These are phyloP conservation scores for Toxotes lorentzi DNA, from an alignment of 2,797 vertebrate species.

Conservation along the genomic window DNA sequence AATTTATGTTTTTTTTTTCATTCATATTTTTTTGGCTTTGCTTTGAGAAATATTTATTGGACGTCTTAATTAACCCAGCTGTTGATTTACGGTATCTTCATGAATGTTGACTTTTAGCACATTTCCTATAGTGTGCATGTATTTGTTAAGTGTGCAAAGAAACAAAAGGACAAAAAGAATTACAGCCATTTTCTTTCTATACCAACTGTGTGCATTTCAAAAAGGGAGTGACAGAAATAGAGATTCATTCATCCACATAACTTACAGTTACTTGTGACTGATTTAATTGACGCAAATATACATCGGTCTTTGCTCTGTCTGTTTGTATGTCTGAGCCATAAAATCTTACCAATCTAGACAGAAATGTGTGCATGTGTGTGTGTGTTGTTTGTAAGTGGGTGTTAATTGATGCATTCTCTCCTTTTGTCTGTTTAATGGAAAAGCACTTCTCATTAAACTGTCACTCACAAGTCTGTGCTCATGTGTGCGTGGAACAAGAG, in stretches of 20 bases:
- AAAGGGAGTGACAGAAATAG: background rate
- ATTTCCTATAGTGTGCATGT: background rate
- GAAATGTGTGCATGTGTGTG: constrained; percentile 18
- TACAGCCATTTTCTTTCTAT: background rate
- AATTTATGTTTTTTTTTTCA: background rate
- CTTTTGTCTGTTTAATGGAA: constrained; percentile 84
- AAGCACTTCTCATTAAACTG: constrained; percentile 82
- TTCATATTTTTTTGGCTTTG: background rate
- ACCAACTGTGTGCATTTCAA: constrained; percentile 13
- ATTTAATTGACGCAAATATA: constrained; percentile 40
- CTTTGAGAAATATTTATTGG: background rate
- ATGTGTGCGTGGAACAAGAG: constrained; percentile 46
- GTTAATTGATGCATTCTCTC: constrained; percentile 82
- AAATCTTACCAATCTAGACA: constrained; percentile 48
- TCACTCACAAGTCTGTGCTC: constrained; percentile 68
- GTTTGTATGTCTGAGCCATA: constrained; percentile 32
- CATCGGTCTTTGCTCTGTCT: constrained; percentile 21
- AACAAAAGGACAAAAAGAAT: background rate
- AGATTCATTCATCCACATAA: constrained; percentile 21
- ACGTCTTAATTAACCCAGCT: too few relatives aligned
- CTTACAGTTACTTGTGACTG: constrained; percentile 19
- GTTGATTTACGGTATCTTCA: constrained; percentile 15
- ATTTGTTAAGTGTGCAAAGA: background rate
- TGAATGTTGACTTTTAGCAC: background rate
- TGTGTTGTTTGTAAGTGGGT: constrained; percentile 75